Base-by-base conservation (phyloP, 2,113 vertebrate species). In the Potamarius usumacintae region DNA sequence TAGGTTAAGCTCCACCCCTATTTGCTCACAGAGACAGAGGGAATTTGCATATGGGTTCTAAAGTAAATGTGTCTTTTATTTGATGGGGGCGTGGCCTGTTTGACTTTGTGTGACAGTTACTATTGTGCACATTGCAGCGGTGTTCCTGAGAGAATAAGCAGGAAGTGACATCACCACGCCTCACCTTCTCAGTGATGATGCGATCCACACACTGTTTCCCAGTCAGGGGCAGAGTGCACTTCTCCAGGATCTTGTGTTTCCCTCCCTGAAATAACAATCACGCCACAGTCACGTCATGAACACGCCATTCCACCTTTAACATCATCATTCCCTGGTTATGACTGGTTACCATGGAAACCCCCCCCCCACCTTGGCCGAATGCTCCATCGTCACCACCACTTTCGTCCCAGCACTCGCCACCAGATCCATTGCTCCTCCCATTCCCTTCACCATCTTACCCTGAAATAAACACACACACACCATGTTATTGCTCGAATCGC, bases 361-460 rank as follows among this genome's bases (percentile, higher is more conserved):
- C 20, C 67, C 52, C 57, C 42, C 1, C 74, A 99, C 98, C 97
- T 99, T 99, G 62, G 98, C 97, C 0, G 98, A 98, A 88, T 99
- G 98, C 76, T 99, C 98, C 98, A 99, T 99, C 55, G 98, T 99
- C 87, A 99, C 97, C 82, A 99, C 98, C 74, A 99, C 98, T 94
- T 98, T 99, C 72, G 98, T 99, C 94, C 96, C 96, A 0, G 96
- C 93, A 8, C 97, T 99, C 80, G 98, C 98, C 86, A 99, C 98
- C 62, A 99, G 94, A 90, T 99, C 98, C 98, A 99, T 99, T 77
- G 98, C 98, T 82, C 98, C 98, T 0, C 98, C 98, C 98, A 99
- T 99, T 91, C 98, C 98, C 93, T 99, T 99, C 90, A 99, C 97
- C 98, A 99, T 99, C 92, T 99, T 99, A 80, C 98, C 98, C 98